Conservation (phyloP, 92 coral and sea anemone species). For the Desmophyllum pertusum region DNA sequence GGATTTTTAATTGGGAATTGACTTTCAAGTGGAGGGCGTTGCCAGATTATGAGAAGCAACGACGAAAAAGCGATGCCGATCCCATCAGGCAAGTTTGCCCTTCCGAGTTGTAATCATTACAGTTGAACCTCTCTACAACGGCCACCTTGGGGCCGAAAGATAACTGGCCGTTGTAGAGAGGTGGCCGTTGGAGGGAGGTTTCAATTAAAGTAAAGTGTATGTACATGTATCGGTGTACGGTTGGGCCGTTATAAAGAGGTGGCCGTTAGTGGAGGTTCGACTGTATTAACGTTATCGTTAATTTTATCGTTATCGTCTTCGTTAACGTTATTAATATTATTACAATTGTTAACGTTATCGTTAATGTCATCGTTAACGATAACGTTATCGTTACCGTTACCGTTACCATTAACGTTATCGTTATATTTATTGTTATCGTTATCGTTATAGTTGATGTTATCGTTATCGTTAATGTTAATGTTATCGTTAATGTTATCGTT, state of each 20-base stretch:
- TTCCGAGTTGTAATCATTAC: neutral
- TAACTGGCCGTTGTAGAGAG: no score
- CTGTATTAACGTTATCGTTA: neutral
- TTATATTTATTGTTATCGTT: neutral
- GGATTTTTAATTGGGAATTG: constrained; percentile 97
- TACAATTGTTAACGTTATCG: no score
- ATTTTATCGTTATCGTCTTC: neutral
- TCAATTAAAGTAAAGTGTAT: no score
- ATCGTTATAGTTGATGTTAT: neutral
- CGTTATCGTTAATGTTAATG: neutral
- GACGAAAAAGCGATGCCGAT: constrained; percentile 74
- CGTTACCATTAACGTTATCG: neutral
- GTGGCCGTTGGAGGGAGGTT: no score
- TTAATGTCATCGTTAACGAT: no score
- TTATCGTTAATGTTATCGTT: neutral
- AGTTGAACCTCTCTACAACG: no score
- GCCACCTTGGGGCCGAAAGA: no score
- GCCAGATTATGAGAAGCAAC: constrained; percentile 82
- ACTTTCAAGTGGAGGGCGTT: constrained; percentile 93
- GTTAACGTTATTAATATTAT: neutral
- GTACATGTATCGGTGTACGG: no score
- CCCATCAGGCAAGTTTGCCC: constrained; percentile 72
- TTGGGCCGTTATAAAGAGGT: no score
- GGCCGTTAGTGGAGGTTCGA: no score
- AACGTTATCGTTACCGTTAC: neutral